Base-by-base conservation (phyloP, 2,113 vertebrate species). In the Cheirogaleus medius region DNA sequence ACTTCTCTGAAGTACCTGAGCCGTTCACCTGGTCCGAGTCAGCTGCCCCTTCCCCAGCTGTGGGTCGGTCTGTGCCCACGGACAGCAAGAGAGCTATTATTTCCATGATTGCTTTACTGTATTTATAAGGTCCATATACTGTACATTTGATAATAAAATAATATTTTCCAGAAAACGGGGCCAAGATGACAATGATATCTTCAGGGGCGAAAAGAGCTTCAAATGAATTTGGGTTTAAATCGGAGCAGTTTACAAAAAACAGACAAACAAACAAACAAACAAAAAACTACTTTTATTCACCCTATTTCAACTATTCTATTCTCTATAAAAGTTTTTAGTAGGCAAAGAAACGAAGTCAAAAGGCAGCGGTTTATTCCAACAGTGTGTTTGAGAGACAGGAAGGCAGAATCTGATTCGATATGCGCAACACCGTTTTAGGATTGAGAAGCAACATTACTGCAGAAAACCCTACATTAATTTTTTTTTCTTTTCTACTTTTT, bases 61-160 rank as follows among this genome's bases (percentile, higher is more conserved):
- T 27, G 32, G 8, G 0, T 39, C 20, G 2, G 0, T 20, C 0
- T 20, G 54, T 1, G 18, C 25, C 32, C 64, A 3, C 3, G 3
- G n/a, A 14, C 54, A 15, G 1, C 10, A 11, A 6, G 25, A 37
- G 5, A n/a, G 6, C 2, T 49, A 1, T 17, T 20, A 23, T 52
- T 77, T 52, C 69, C 90, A 20, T 8, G 81, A 29, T 47, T 63
- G 86, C 86, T 63, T 32, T 74, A 95, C 98, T 98, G 97, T 98
- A 98, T 98, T 98, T 98, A 97, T 98, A 98, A 98, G 98, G 97
- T 98, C 99, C 97, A 98, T 98, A 98, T 99, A 98, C 98, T 99
- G 98, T 99, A 98, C 97, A 98, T 98, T 98, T 98, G 99, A 97
- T 98, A 99, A 99, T 98, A 98, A 99, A 98, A 97, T 97, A 98